Evolutionary conservation across 2,888 invertebrate species (phyloP), one percentile per base, ranked within the genome.

Genomic region (Thumatha senex): DNA sequence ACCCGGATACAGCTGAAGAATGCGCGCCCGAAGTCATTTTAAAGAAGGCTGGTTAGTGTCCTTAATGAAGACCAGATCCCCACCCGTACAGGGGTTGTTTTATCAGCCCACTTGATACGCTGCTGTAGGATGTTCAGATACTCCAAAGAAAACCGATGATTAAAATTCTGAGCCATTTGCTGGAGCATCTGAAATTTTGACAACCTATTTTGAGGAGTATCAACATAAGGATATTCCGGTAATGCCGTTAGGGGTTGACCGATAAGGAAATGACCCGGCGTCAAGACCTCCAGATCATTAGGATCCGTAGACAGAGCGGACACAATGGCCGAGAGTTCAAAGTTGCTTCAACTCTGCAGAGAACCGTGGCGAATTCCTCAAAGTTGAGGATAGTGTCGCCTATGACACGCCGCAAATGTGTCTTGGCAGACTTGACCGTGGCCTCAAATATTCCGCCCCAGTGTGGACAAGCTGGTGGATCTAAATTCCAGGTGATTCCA

Each of bases 301-400:
- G 49, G 48, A 39, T 56, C 43, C 18, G 48, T 35, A 15, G 51
- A 51, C 18, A 57, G n/a, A n/a, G 11, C 11, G 50, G 50, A 10
- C 50, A 53, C 12, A 58, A 38, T 1, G 54, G 54, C 15, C 58
- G 49, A n/a, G 52, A 54, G 18, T 58, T 58, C n/a, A 57, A 34
- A 34, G 54, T 38, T 8, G 46, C 41, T 33, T 50, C 54, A 15
- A 48, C 50, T 43, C 52, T 51, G 7, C 33, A 47, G 2, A 53
- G 34, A 9, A 36, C 41, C n/a, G 34, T 31, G n/a, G n/a, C 34
- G 11, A 34, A 38, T 12, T 58, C 58, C 34, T 55, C 48, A 30
- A 47, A 51, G 1, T 43, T 53, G 1, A 56, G 35, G 29, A 47
- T 34, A 1, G 46, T 47, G 1, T 33, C 24, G 9, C 18, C 33